These are phyloP conservation scores for Scotopteryx bipunctaria DNA, from an alignment of 2,888 invertebrate genomes.

Conservation along the genomic window DNA sequence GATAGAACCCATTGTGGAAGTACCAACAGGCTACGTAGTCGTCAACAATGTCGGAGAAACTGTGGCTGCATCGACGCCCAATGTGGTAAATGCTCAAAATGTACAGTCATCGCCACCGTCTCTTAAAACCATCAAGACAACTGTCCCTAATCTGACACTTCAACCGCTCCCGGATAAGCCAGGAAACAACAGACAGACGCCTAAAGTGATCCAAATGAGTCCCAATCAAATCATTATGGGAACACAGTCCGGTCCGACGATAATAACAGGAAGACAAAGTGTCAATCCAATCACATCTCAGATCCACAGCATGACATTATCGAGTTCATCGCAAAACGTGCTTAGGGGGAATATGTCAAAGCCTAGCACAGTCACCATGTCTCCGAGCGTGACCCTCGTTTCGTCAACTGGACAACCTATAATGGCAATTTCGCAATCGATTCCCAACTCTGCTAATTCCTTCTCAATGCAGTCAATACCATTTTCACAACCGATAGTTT, in stretches of 20 bases:
- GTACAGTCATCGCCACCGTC: slow-evolving; percentile 70
- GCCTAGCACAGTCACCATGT: slow-evolving; percentile 66
- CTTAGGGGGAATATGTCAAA: slow-evolving; percentile 66
- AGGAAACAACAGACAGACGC: slow-evolving; percentile 65
- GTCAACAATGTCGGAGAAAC: slow-evolving; percentile 85
- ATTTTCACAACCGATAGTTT: slow-evolving; percentile 76
- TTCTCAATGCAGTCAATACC: slow-evolving; percentile 76
- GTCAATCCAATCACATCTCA: slow-evolving; percentile 79
- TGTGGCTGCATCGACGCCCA: slow-evolving; percentile 69
- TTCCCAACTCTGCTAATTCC: slow-evolving; percentile 64
- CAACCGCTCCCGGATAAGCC: slow-evolving; percentile 77
- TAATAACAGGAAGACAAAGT: slow-evolving; percentile 66
- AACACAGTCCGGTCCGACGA: slow-evolving; percentile 61
- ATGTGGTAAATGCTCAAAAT: slow-evolving; percentile 71
- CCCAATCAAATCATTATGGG: slow-evolving; percentile 57
- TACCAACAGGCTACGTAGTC: slow-evolving; percentile 88
- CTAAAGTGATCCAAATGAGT: slow-evolving; percentile 77
- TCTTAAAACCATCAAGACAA: slow-evolving; percentile 69
- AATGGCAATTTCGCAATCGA: slow-evolving; percentile 76
- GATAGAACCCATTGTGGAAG: slow-evolving; percentile 91
- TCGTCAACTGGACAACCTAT: slow-evolving; percentile 76
- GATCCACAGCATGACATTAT: slow-evolving; percentile 72
- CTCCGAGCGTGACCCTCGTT: slow-evolving; percentile 73
- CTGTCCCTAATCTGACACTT: slow-evolving; percentile 73
- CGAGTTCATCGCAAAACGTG: slow-evolving; percentile 64